A percentile compares a stretch with the other conserved stretches of the same genome.
Evolutionary conservation across 2,797 vertebrate species (phyloP).

Genomic region (Nothura maculosa): DNA sequence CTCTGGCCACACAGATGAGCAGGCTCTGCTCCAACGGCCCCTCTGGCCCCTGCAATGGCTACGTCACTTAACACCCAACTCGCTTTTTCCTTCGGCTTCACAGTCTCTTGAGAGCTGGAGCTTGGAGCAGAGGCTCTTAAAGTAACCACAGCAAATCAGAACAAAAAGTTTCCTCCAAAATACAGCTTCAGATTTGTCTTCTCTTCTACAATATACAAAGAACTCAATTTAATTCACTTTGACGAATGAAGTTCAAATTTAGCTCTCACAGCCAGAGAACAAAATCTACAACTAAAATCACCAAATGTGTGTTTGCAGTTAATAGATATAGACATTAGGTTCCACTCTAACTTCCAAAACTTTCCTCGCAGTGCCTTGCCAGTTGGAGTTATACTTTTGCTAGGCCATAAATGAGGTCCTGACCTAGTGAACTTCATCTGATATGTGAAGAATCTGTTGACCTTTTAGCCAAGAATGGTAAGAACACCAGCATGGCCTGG

Average conservation of each 20-base stretch:
- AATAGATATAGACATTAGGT: background rate
- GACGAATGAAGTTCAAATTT: background rate
- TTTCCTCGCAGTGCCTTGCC: background rate
- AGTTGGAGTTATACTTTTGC: background rate
- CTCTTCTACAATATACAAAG: background rate
- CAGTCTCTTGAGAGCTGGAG: background rate
- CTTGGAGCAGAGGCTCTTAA: too few relatives aligned
- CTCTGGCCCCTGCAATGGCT: background rate
- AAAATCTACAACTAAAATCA: background rate
- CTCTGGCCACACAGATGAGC: background rate
- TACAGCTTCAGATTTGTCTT: background rate
- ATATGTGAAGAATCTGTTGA: background rate
- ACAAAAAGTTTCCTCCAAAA: background rate
- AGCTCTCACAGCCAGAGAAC: too few relatives aligned
- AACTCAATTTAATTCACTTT: background rate
- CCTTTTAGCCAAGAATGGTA: background rate
- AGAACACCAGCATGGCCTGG: background rate
- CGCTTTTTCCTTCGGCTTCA: background rate
- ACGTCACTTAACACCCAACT: background rate
- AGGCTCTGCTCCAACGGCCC: background rate
- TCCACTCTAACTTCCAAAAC: background rate
- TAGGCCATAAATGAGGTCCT: background rate
- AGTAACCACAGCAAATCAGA: background rate
- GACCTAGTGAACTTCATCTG: background rate
- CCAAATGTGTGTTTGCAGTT: background rate